Evolutionary conservation across 1,140 invertebrate genomes (phyloP).

Genomic region (Magallana gigas): DNA sequence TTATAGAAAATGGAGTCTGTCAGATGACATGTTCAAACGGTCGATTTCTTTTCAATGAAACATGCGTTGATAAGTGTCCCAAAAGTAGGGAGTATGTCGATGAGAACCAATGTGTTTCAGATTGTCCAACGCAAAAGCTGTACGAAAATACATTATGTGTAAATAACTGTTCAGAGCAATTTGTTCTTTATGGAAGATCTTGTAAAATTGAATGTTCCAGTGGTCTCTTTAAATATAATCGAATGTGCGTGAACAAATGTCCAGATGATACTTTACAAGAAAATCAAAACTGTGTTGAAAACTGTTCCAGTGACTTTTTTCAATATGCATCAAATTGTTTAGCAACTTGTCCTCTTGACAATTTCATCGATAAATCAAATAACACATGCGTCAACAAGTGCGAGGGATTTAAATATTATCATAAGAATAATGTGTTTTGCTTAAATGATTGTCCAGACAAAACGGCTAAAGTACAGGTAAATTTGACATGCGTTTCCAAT

Average conservation of each 20-base stretch:
- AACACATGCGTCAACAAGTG: not conserved
- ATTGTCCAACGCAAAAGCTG: not conserved
- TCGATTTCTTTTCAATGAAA: not conserved
- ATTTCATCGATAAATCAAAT: not conserved
- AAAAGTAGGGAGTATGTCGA: not conserved
- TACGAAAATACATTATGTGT: not conserved
- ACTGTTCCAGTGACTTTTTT: not conserved
- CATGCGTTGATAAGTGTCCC: not conserved
- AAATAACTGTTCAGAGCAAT: not conserved
- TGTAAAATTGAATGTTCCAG: not conserved
- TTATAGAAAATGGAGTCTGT: not conserved
- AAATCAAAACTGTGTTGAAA: not conserved
- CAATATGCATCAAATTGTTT: not conserved
- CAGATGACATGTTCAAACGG: not conserved
- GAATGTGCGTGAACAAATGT: not conserved
- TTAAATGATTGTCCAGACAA: not conserved
- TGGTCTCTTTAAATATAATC: not conserved
- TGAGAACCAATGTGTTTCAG: not conserved
- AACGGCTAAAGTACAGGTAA: not conserved
- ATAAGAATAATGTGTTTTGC: not conserved
- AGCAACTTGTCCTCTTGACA: not conserved
- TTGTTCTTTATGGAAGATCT: not conserved
- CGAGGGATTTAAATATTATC: not conserved
- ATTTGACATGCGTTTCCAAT: not conserved
- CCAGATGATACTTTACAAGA: not conserved